Evolutionary conservation across 2,888 invertebrate species (phyloP), one percentile per base, ranked within the genome.

Genomic region (Peribatodes rhomboidaria): DNA sequence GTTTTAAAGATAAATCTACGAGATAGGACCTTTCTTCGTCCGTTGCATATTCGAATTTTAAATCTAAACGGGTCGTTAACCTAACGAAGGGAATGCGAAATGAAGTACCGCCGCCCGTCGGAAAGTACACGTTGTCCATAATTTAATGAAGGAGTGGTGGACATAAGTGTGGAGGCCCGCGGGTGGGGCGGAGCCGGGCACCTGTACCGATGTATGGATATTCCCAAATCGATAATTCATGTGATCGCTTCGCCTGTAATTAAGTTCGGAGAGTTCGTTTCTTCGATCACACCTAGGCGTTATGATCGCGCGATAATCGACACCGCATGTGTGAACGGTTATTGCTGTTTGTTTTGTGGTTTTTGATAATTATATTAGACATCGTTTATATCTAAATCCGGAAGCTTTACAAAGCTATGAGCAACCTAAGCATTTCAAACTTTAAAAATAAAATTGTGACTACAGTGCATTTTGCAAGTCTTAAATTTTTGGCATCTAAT

Each of bases 151-250:
- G 74, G 75, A 75, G 73, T 71, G 60, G 53, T 65, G 74, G 77
- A 74, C 76, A 81, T 78, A 84, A 86, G 87, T 85, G 89, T 84
- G 80, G 82, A 74, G 71, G 84, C 88, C 90, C 69, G 80, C 70
- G 88, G 90, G 79, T 61, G 74, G 81, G 90, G 90, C 90, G 90
- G 84, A 73, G 70, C 84, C 74, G 76, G 84, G 85, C 92, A 92
- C 92, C 91, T 91, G 90, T 88, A 84, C 83, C 76, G 70, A 80
- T 83, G 86, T 84, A 86, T 71, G 65, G 67, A 69, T 66, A 68
- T 87, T 82, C 86, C 86, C 87, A 87, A 89, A 88, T 85, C 91
- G 86, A 92, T 92, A 92, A 89, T 89, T 92, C 88, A 91, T 88
- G 79, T 86, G 88, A 85, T 84, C 86, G 80, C 75, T 80, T 75